Evolutionary conservation across 2,888 invertebrate genomes (phyloP), one percentile per base, ranked within the genome.

Genomic region (Ophion costatus): DNA sequence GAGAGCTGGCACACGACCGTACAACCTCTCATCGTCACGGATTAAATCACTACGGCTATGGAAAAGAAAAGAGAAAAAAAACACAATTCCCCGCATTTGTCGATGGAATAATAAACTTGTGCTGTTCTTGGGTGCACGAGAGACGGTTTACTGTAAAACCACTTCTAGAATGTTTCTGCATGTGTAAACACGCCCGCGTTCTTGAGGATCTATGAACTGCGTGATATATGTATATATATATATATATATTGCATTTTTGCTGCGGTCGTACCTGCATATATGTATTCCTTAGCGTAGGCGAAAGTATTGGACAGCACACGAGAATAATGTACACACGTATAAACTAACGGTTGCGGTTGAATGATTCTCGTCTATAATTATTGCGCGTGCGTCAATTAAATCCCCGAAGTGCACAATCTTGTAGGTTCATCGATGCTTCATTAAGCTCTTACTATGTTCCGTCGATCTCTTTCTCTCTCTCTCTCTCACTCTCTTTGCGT

Each of bases 131-230:
- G 71, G 14, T 63, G 63, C 57, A 38, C 14, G 20, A 51, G 51
- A 63, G 64, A 79, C 57, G 61, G 85, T 67, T 82, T 57, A 77
- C 76, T 82, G 75, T 85, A 83, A 74, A 82, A 82, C 80, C 57
- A 74, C 82, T 80, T 82, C 66, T 77, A 85, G 85, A 85, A 85
- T 85, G 82, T 85, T 85, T 85, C 82, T 82, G 82, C 85, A 83
- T 82, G 85, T 85, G 80, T 85, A 85, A 85, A 85, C 85, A 82
- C 80, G 70, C 57, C 70, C 69, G 81, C 82, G 82, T 67, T 80
- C 74, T 74, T 33, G 11, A 67, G 64, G 64, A 73, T 69, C 45
- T 56, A 57, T 20, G 42, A 59, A 73, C 24, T 75, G 24, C n/a
- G n/a, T n/a, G 2, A 29, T 29, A 29, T 29, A 29, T 29, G 4